Evolutionary conservation across 2,113 vertebrate genomes (phyloP), one percentile per base, ranked within the genome.

Genomic region (Crypturellus undulatus): DNA sequence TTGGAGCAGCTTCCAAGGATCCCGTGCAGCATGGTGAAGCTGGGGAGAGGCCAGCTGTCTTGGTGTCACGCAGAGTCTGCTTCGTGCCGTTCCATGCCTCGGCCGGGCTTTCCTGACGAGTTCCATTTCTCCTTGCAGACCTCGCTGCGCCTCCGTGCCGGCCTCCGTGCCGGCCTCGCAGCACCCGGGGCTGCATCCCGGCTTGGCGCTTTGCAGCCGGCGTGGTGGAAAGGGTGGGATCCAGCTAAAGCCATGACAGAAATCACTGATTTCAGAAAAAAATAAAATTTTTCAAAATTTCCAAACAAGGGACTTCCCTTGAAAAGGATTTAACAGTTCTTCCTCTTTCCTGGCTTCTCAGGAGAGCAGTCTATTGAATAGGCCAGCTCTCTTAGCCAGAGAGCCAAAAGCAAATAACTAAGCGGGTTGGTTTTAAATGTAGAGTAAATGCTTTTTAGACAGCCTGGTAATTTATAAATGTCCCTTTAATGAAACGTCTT

Each of bases 401-500:
- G 30, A 49, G 63, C 54, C 79, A 47, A 28, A 30, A n/a, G 47
- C 64, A 47, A 4, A 1, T 8, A 56, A 52, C 38, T 40, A 25
- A n/a, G 49, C 69, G 62, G 65, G 36, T 75, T 32, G 12, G 36
- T 85, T 54, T 45, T 65, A 42, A 47, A 76, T 34, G 36, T 59
- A 21, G 36, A 36, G 43, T 25, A 47, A 95, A 65, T 67, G 73
- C 58, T 84, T 89, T 89, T 90, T 69, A 82, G 77, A 67, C 30
- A 64, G 67, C 43, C 43, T 70, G 43, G 70, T 92, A 60, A 88
- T 87, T 81, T 95, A 90, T 71, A 94, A 56, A 82, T 82, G 80
- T 92, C 40, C 62, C 90, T 94, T 69, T 87, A 95, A 94, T 95
- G 92, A 89, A 96, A 87, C 62, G 76, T 79, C 93, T 58, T 95